These are phyloP conservation scores for Drosophila peninsularis DNA, from an alignment of 2,888 invertebrate genomes.

Conservation along the genomic window DNA sequence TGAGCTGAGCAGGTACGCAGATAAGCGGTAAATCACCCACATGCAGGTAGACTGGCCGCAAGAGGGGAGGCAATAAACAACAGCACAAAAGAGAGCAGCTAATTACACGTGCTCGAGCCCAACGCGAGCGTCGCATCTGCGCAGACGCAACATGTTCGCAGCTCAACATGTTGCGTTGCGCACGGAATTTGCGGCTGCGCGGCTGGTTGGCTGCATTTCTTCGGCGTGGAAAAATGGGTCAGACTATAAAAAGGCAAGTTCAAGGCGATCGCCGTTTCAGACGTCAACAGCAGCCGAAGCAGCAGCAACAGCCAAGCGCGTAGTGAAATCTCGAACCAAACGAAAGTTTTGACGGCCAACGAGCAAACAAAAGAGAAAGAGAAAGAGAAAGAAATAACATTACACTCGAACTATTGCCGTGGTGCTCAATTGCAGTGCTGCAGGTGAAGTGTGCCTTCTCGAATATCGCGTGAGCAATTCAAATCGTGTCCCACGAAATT, in stretches of 20 bases:
- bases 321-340: conserved; percentile 60
- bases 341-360: conserved; percentile 63
- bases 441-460: conserved; percentile 59
- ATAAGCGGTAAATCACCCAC: conserved; percentile 46
- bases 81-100: conserved; percentile 35
- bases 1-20: conserved; percentile 53
- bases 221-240: conserved; percentile 88
- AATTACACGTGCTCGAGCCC: conserved; percentile 30
- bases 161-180: conserved; percentile 56
- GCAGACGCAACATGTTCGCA: conserved; percentile 19
- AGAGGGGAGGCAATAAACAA: conserved; percentile 58
- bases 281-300: conserved; percentile 79
- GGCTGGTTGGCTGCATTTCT: conserved; percentile 63
- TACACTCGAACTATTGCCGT: conserved; percentile 12
- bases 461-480: conserved; percentile 56
- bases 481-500: conserved; percentile 36
- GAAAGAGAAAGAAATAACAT: conserved; percentile 1
- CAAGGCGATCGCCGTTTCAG: conserved; percentile 90
- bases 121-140: conserved; percentile 38
- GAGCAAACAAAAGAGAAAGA: conserved; percentile 36
- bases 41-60: conserved; percentile 7
- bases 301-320: conserved; percentile 58
- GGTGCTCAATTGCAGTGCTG: conserved; percentile 40
- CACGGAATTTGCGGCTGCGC: conserved; percentile 13
- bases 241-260: conserved; percentile 93